phyloP scores from a whole-genome alignment of 1,140 invertebrate species.

The Drosophila parvula region DNA sequence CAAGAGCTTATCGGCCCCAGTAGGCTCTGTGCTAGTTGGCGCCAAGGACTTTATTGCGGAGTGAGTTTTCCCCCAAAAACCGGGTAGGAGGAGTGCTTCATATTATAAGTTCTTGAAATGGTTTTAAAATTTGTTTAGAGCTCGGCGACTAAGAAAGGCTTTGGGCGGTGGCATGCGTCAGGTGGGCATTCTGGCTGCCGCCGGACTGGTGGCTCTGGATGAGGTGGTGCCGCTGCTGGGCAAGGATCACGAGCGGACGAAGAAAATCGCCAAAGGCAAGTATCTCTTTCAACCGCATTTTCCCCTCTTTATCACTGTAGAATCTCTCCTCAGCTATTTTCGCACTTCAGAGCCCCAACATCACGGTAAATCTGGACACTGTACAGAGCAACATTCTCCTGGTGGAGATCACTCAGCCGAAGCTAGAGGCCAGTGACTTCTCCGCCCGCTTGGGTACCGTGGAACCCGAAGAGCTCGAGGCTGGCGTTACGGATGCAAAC shows the following conservation, averaged over 20 bases:
- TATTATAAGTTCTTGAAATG: background rate
- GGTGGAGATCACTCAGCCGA: conserved; percentile 85
- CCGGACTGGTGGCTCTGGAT: conserved; percentile 92
- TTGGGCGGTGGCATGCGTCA: conserved; percentile 97
- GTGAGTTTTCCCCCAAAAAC: conserved; percentile 86
- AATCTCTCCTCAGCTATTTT: conserved; percentile 85
- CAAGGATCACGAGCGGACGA: conserved; percentile 90
- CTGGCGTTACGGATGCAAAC: conserved; percentile 83
- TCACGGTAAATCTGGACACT: conserved; percentile 87
- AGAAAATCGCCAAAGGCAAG: conserved; percentile 88
- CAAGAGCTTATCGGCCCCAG: conserved; percentile 95
- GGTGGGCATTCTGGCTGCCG: conserved; percentile 94
- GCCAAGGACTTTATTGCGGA: conserved; percentile 90
- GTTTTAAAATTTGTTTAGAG: conserved; percentile 30
- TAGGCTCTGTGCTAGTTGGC: conserved; percentile 94
- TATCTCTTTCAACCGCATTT: background rate
- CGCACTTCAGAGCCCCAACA: conserved; percentile 85
- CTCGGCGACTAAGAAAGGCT: conserved; percentile 90
- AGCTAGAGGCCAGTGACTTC: conserved; percentile 86
- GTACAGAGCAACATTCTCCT: conserved; percentile 93
- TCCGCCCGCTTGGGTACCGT: conserved; percentile 86
- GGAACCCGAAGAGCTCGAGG: conserved; percentile 85
- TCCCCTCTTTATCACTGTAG: background rate
- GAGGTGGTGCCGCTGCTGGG: conserved; percentile 88
- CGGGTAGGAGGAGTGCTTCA: background rate